phyloP scores from a whole-genome alignment of 2,113 vertebrate species.

The Uria lomvia region DNA sequence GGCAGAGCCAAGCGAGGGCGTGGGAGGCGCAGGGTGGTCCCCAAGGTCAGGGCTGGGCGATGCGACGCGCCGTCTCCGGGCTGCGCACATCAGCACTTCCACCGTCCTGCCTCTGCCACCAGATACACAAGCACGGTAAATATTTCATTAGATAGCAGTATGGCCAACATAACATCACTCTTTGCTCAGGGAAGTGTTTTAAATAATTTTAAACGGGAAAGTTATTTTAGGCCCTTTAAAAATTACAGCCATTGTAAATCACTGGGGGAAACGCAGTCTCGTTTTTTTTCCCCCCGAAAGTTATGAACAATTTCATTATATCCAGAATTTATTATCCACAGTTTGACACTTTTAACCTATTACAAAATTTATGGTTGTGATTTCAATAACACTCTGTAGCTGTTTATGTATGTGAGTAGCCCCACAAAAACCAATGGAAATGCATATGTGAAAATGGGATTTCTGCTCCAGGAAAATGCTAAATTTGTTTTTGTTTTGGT shows the following conservation, averaged over 20 bases:
- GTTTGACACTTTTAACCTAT: background rate
- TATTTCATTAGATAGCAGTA: background rate
- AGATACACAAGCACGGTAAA: background rate
- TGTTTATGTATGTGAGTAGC: background rate
- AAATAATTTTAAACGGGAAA: background rate
- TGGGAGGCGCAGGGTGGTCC: background rate
- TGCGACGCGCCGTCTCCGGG: background rate
- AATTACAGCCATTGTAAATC: background rate
- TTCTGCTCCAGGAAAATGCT: background rate
- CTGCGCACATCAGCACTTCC: background rate
- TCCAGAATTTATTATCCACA: background rate
- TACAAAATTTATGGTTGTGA: background rate
- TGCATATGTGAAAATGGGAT: background rate
- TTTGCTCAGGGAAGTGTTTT: background rate
- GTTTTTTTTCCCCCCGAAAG: fast-evolving
- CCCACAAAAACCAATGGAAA: background rate
- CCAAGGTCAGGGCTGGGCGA: background rate
- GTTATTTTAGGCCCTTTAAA: background rate
- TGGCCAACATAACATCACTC: background rate
- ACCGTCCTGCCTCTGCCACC: background rate
- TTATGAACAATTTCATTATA: background rate
- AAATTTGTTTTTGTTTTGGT: background rate
- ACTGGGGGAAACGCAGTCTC: background rate
- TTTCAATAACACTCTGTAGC: background rate
- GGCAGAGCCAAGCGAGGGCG: background rate